Conservation (phyloP, 2,888 invertebrate species). For the Stenodera caucasica region DNA sequence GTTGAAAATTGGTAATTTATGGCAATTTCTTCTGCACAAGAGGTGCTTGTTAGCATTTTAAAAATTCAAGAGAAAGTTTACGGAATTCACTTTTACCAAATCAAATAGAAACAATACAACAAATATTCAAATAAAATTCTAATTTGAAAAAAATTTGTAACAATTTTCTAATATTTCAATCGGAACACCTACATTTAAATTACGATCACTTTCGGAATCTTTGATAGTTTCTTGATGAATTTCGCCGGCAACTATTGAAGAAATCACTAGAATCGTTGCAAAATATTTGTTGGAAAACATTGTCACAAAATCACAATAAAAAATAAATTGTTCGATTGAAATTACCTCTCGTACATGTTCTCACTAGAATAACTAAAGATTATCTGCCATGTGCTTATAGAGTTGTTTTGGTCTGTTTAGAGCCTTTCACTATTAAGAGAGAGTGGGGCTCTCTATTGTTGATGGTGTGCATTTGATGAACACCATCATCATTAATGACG, state of each 20-base stretch:
- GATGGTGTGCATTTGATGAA: not conserved
- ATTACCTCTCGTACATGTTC: not conserved
- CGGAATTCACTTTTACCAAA: constrained; percentile 1
- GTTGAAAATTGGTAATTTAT: not conserved
- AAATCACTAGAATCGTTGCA: not conserved
- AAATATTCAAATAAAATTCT: too few relatives aligned
- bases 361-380: constrained; percentile 10
- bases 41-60: not conserved
- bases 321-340: too few relatives aligned
- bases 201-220: not conserved
- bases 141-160: too few relatives aligned
- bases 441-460: constrained; percentile 4
- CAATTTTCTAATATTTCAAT: not conserved
- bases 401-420: constrained; percentile 17
- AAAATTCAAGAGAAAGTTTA: constrained; percentile 2
- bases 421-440: constrained; percentile 24
- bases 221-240: not conserved
- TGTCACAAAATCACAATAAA: not conserved
- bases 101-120: not conserved
- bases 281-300: not conserved
- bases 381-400: constrained; percentile 28
- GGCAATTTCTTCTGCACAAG: not conserved
- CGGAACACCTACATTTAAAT: not conserved
- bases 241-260: not conserved
- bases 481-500: not conserved